A percentile compares a stretch with the other conserved stretches of the same genome.
These are phyloP conservation scores for Malthinus flaveolus DNA, from an alignment of 2,888 invertebrate genomes.

Conservation along the genomic window DNA sequence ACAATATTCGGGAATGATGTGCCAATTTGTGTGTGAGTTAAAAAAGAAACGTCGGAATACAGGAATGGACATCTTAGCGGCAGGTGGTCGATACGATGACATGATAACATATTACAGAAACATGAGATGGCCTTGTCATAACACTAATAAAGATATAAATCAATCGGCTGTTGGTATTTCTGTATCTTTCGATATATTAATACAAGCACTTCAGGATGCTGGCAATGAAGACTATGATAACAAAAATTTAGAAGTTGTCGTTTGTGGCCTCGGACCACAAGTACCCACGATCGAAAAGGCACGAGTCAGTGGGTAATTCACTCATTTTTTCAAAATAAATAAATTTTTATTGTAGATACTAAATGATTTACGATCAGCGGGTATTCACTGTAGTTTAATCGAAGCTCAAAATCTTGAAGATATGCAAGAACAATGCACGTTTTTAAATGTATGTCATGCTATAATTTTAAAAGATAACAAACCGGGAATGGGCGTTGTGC, in stretches of 20 bases:
- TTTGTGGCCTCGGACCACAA: constrained; percentile 67
- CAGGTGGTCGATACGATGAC: constrained; percentile 88
- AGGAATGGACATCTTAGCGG: constrained; percentile 75
- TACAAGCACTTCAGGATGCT: constrained; percentile 62
- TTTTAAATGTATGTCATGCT: constrained; percentile 65
- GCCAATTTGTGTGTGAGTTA: constrained; percentile 66
- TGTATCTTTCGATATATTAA: constrained; percentile 79
- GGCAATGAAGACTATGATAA: constrained; percentile 52
- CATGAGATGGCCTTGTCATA: constrained; percentile 45
- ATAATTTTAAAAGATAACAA: constrained; percentile 64
- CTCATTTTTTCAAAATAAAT: not conserved
- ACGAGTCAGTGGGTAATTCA: constrained; percentile 43
- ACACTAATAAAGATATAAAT: constrained; percentile 38
- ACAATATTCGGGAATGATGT: constrained; percentile 70
- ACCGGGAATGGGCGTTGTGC: constrained; percentile 58
- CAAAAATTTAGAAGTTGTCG: constrained; percentile 62
- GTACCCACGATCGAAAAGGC: constrained; percentile 61
- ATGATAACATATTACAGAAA: constrained; percentile 74
- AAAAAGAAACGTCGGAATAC: constrained; percentile 59
- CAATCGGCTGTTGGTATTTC: constrained; percentile 81
- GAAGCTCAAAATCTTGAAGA: constrained; percentile 67
- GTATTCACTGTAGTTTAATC: constrained; percentile 65
- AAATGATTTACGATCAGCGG: constrained; percentile 72
- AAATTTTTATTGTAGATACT: constrained; percentile 51
- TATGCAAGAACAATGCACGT: constrained; percentile 64